Evolutionary conservation across 2,888 invertebrate species (phyloP), one percentile per base, ranked within the genome.

Genomic region (Psylliodes chrysocephalus): DNA sequence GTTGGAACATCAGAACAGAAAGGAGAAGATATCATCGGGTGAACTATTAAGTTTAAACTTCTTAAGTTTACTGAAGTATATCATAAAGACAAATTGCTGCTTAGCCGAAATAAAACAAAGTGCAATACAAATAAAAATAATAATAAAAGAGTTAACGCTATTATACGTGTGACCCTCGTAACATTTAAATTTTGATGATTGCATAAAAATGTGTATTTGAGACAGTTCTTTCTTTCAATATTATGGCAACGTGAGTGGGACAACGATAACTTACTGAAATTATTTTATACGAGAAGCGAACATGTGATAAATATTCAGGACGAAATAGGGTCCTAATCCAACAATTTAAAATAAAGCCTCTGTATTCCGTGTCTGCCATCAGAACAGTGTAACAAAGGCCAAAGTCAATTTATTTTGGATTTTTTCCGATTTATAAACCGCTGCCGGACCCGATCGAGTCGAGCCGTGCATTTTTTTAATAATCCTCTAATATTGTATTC

Each of bases 291-390:
- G 49, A 54, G 40, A 59, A 49, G 49, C 47, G 40, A 59, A 49
- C 54, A 56, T 59, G 54, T 49, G 54, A 60, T 55, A 54, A 60
- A 64, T 55, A 55, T 64, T 47, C 35, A 53, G 33, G 51, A 64
- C 25, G 59, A 64, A 60, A 35, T 19, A 33, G 66, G 66, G 62
- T 51, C 44, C 19, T 63, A 63, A 66, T 66, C 62, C 59, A 62
- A 55, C 62, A 59, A 65, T 66, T 66, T 66, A 54, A 60, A 67
- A 63, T 53, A 56, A 57, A 52, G 49, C 40, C 22, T 15, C 49
- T 40, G 40, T 18, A 25, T 25, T 57, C 25, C 46, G 44, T 22
- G 6, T 46, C 46, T 46, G 46, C 22, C 15, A 14, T 49, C 10
- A 49, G 49, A 49, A 28, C 15, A 49, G 28, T 28, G 28, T 17